These are phyloP conservation scores for Spea multiplicata DNA, from an alignment of 2,113 vertebrate genomes.

Conservation along the genomic window DNA sequence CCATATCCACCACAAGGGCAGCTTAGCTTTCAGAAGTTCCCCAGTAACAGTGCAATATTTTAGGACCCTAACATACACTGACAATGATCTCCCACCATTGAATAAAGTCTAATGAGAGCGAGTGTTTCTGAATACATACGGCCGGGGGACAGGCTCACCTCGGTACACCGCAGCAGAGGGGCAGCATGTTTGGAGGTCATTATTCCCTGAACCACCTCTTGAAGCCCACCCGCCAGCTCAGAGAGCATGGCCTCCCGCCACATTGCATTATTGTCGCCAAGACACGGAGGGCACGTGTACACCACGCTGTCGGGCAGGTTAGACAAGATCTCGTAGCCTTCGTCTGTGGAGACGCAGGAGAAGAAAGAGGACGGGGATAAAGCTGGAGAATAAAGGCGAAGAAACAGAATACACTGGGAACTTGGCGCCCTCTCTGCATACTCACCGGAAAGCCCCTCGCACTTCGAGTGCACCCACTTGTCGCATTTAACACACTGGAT, in stretches of 20 bases:
- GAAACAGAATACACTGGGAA: not conserved
- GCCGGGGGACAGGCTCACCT: constrained; percentile 60
- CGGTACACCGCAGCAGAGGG: constrained; percentile 75
- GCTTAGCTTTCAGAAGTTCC: too few relatives aligned
- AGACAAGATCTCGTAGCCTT: constrained; percentile 89
- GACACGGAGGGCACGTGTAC: constrained; percentile 83
- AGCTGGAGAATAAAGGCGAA: too few relatives aligned
- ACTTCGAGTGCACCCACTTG: constrained; percentile 91
- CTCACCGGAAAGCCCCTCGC: constrained; percentile 84
- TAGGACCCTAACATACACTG: too few relatives aligned
- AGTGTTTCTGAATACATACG: too few relatives aligned
- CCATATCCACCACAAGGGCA: too few relatives aligned
- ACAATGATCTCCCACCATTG: too few relatives aligned
- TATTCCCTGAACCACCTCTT: constrained; percentile 81
- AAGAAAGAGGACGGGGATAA: not conserved
- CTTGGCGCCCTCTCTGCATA: not conserved
- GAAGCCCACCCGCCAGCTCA: constrained; percentile 77
- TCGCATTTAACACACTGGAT: constrained; percentile 89
- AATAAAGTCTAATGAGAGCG: too few relatives aligned
- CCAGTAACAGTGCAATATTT: too few relatives aligned
- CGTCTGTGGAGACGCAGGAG: constrained; percentile 62
- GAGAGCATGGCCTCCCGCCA: constrained; percentile 83
- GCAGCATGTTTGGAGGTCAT: constrained; percentile 73
- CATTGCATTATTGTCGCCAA: constrained; percentile 68
- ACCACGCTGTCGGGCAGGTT: constrained; percentile 87